These are phyloP conservation scores for Lepus europaeus DNA, from an alignment of 2,113 vertebrate genomes.

Conservation along the genomic window DNA sequence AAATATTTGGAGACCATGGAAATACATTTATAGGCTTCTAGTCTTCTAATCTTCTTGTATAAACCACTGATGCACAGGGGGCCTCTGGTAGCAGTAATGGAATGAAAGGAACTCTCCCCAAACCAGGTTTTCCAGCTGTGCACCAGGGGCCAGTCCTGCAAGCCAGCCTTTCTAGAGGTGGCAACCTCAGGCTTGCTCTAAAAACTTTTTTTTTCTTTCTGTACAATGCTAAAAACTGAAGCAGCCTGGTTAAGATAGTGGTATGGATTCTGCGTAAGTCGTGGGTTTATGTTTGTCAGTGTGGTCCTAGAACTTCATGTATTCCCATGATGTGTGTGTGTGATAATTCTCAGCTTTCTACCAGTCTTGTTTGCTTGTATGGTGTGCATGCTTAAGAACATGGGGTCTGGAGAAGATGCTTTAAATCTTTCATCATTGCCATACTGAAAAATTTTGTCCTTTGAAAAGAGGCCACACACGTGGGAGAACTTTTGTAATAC, in stretches of 20 bases:
- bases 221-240: neutral
- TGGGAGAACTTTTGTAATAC: neutral
- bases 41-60: neutral
- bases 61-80: neutral
- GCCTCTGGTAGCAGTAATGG: neutral
- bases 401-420: neutral
- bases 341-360: neutral
- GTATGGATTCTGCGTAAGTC: neutral
- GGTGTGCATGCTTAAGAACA: neutral
- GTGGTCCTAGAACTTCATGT: neutral
- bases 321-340: rapidly evolving
- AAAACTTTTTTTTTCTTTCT: neutral
- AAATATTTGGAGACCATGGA: neutral
- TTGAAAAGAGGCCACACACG: neutral
- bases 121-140: neutral
- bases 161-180: neutral
- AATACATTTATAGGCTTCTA: rapidly evolving
- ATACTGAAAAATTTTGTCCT: neutral
- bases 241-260: neutral
- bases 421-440: neutral
- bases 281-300: neutral
- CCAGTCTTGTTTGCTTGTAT: neutral
- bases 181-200: neutral
- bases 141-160: neutral
- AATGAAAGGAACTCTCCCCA: neutral